These are phyloP conservation scores for Tonatia bakeri DNA, from an alignment of 2,113 vertebrate genomes.

Conservation along the genomic window DNA sequence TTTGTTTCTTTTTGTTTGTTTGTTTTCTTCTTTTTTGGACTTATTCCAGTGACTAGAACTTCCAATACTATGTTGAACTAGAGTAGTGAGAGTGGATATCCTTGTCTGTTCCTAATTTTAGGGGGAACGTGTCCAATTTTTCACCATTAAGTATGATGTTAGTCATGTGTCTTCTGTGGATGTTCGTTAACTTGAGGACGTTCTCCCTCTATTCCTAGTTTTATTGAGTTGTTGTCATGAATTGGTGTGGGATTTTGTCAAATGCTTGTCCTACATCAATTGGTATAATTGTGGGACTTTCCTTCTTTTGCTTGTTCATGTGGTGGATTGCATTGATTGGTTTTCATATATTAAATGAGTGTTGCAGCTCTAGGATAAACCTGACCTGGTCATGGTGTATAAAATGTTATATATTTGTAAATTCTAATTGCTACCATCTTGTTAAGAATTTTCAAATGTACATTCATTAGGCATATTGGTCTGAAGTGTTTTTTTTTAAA, in stretches of 20 bases:
- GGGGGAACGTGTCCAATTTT: neutral
- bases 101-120: neutral
- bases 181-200: neutral
- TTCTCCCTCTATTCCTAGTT: neutral
- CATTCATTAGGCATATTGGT: neutral
- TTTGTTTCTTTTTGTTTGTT: neutral
- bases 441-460: neutral
- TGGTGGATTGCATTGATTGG: neutral
- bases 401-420: neutral
- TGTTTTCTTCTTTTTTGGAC: neutral
- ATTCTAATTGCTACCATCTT: neutral
- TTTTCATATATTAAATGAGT: neutral
- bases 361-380: neutral
- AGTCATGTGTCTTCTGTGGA: neutral
- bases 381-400: neutral
- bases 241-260: neutral
- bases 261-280: neutral
- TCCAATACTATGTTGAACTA: neutral
- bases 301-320: neutral
- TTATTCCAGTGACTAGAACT: neutral
- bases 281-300: neutral
- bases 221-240: neutral
- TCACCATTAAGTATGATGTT: neutral
- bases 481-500: neutral
- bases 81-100: neutral